Evolutionary conservation across 2,888 invertebrate genomes (phyloP).

Genomic region (Thymelicus lineola): DNA sequence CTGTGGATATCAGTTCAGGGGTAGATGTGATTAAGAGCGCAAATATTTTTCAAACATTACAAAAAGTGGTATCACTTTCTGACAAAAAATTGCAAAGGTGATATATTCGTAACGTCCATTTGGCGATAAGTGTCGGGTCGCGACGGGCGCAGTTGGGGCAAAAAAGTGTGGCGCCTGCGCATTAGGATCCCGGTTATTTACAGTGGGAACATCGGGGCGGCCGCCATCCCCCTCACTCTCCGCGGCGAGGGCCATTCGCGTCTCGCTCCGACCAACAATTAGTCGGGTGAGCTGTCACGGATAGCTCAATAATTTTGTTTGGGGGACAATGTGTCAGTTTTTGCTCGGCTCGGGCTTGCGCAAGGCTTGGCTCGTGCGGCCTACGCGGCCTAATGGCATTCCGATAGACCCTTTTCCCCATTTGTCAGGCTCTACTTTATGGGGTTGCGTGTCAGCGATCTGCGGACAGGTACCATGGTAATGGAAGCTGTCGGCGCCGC

Average conservation of each 20-base stretch:
- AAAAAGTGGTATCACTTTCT: slow-evolving; percentile 30
- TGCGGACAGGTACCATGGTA: slow-evolving; percentile 26
- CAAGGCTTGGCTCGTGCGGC: slow-evolving; percentile 53
- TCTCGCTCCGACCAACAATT: slow-evolving; percentile 60
- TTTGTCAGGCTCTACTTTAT: slow-evolving; percentile 32
- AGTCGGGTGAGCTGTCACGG: slow-evolving; percentile 50
- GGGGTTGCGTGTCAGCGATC: slow-evolving; percentile 32
- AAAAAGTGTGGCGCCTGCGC: slow-evolving; percentile 69
- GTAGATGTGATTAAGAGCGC: slow-evolving; percentile 13
- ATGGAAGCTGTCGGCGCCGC: slow-evolving; percentile 20
- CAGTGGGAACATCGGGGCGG: slow-evolving; percentile 64
- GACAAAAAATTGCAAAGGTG: slow-evolving; percentile 26
- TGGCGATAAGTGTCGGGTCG: slow-evolving; percentile 22
- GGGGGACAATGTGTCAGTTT: slow-evolving; percentile 48
- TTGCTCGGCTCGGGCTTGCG: slow-evolving; percentile 46
- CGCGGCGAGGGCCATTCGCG: slow-evolving; percentile 19
- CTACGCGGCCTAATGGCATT: slow-evolving; percentile 50
- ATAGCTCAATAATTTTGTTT: slow-evolving; percentile 51
- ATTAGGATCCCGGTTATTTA: slow-evolving; percentile 75
- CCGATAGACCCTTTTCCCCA: slow-evolving; percentile 38
- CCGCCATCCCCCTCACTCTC: slow-evolving; percentile 51
- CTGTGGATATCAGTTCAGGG: background rate
- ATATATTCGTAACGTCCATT: slow-evolving; percentile 24
- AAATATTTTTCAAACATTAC: slow-evolving; percentile 18
- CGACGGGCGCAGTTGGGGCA: slow-evolving; percentile 17